Conservation (phyloP, 2,113 vertebrate genomes). For the Actenoides lindsayi region DNA sequence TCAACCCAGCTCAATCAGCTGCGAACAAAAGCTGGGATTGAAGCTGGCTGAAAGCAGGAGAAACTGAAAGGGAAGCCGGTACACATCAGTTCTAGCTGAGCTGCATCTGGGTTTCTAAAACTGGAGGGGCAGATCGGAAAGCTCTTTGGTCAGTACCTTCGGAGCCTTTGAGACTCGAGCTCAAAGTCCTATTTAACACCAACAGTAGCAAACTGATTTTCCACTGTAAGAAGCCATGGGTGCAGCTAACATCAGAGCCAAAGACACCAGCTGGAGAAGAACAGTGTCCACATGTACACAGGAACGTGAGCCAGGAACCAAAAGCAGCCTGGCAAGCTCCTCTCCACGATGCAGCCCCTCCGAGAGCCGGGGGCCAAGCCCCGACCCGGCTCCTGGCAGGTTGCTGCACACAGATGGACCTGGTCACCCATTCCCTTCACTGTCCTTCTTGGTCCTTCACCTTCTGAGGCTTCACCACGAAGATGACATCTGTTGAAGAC, state of each 20-base stretch:
- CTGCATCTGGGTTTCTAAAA: background rate
- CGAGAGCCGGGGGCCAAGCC: accelerated
- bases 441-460: background rate
- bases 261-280: background rate
- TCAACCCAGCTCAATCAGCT: background rate
- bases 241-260: background rate
- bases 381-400: background rate
- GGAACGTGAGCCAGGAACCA: background rate
- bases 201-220: background rate
- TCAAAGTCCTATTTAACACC: background rate
- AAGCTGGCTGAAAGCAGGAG: background rate
- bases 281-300: background rate
- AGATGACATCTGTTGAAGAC: background rate
- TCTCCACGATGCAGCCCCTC: background rate
- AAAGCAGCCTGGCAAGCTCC: background rate
- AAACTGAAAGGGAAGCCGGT: background rate
- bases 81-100: background rate
- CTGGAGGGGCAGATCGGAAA: background rate
- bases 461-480: background rate
- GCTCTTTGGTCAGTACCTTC: background rate
- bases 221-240: background rate
- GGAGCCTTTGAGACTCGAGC: background rate
- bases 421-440: background rate
- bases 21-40: background rate
- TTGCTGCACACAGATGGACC: background rate